Conservation (phyloP, 1,140 invertebrate genomes). For the Pseudomyrmex gracilis region DNA sequence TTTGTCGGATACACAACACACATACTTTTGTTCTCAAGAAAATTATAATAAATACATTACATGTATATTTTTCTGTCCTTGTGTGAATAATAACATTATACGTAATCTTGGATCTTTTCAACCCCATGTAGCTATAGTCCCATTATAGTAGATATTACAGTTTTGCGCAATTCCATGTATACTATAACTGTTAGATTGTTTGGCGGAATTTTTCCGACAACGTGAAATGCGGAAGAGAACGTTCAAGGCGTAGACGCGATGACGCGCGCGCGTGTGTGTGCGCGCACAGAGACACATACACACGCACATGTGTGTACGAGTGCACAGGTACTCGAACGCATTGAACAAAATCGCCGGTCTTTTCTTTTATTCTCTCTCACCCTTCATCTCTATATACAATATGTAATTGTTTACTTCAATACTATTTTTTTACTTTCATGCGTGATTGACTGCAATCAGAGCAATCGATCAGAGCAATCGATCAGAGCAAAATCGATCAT, state of each 20-base stretch:
- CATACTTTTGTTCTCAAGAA: too few relatives aligned
- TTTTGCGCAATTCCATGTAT: conserved; percentile 19
- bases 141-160: too few relatives aligned
- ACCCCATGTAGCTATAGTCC: too few relatives aligned
- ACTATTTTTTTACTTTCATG: conserved; percentile 63
- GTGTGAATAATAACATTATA: too few relatives aligned
- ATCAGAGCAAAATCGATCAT: conserved; percentile 34
- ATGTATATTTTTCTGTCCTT: too few relatives aligned
- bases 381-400: too few relatives aligned
- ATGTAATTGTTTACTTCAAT: conserved; percentile 62
- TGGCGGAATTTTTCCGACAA: conserved; percentile 67
- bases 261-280: background rate
- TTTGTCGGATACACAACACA: too few relatives aligned
- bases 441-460: conserved; percentile 49
- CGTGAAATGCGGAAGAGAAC: conserved; percentile 75
- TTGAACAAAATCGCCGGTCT: conserved; percentile 72
- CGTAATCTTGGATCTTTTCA: too few relatives aligned
- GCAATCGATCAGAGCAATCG: conserved; percentile 61
- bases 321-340: conserved; percentile 22
- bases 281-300: background rate
- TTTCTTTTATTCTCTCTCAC: conserved; percentile 21
- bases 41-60: too few relatives aligned
- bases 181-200: conserved; percentile 61
- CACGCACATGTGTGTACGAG: conserved; percentile 6
- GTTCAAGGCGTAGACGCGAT: conserved; percentile 63